Percentiles rank a stretch among this genome's conserved stretches.
phyloP scores from a whole-genome alignment of 2,888 invertebrate genomes.

The Deilephila elpenor region DNA sequence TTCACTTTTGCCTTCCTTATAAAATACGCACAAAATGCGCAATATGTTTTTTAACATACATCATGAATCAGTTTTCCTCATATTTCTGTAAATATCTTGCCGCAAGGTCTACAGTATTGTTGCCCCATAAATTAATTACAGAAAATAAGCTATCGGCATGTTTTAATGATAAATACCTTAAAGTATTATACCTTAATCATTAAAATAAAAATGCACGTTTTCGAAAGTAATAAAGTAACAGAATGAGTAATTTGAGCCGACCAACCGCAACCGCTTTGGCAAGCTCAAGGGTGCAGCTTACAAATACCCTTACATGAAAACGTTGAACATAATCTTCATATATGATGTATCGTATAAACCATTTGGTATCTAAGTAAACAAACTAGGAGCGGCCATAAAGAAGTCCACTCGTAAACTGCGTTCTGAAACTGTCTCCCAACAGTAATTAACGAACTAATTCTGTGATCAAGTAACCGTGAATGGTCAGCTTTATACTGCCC shows the following conservation, averaged over 20 bases:
- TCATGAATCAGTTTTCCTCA: too few species aligned
- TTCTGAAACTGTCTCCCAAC: slow-evolving; percentile 73
- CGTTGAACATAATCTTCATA: neutral
- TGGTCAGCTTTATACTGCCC: slow-evolving; percentile 73
- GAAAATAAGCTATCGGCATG: too few species aligned
- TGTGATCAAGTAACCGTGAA: slow-evolving; percentile 75
- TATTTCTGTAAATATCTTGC: too few species aligned
- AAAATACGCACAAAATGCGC: too few species aligned
- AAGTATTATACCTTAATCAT: too few species aligned
- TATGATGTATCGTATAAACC: neutral
- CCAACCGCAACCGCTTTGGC: neutral
- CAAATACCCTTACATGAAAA: slow-evolving; percentile 1
- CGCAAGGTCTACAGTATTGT: too few species aligned
- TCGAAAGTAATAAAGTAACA: too few species aligned
- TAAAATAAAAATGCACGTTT: too few species aligned
- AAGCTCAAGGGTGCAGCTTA: slow-evolving; percentile 6
- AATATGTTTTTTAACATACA: too few species aligned
- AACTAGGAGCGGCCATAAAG: slow-evolving; percentile 26
- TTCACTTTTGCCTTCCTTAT: too few species aligned
- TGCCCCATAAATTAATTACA: too few species aligned
- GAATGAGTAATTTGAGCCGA: neutral
- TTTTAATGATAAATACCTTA: too few species aligned
- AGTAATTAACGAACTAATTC: slow-evolving; percentile 78
- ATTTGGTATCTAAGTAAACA: neutral
- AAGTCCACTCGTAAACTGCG: slow-evolving; percentile 38